A percentile compares a stretch with the other conserved stretches of the same genome.
phyloP scores from a whole-genome alignment of 2,888 invertebrate genomes.

The Watsonalla binaria region DNA sequence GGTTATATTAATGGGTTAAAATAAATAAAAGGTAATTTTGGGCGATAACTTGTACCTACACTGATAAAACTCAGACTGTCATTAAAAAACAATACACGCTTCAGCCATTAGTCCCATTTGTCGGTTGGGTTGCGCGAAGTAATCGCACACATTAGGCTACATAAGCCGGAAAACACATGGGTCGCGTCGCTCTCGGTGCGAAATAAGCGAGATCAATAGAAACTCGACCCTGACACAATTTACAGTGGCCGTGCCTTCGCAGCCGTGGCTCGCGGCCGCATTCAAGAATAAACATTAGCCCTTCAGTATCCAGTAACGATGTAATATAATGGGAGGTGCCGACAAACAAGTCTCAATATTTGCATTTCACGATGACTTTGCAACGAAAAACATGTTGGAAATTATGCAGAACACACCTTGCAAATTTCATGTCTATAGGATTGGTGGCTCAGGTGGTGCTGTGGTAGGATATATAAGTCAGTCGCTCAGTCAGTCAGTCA shows the following conservation, averaged over 20 bases:
- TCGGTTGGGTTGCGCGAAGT: constrained; percentile 26
- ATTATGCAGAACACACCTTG: neutral
- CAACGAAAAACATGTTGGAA: neutral
- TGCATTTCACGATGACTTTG: constrained; percentile 16
- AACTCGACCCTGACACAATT: constrained; percentile 73
- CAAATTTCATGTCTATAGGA: neutral
- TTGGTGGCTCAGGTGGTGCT: too few species aligned
- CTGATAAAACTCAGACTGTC: neutral
- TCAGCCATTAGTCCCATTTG: constrained; percentile 11
- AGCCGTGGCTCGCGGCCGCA: constrained; percentile 45
- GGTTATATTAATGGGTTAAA: too few species aligned
- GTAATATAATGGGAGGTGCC: constrained; percentile 34
- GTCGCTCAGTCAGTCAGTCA: too few species aligned
- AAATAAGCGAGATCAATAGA: constrained; percentile 72
- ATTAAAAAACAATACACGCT: neutral
- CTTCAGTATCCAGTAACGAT: constrained; percentile 45
- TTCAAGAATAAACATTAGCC: constrained; percentile 65
- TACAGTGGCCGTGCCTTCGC: constrained; percentile 57
- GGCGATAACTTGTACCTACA: too few species aligned
- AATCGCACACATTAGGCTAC: constrained; percentile 44
- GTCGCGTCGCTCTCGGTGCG: constrained; percentile 50
- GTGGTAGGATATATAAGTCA: too few species aligned
- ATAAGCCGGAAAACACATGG: constrained; percentile 52
- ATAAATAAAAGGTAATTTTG: too few species aligned
- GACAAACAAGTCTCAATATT: constrained; percentile 38